Base-by-base conservation (phyloP, 2,797 vertebrate genomes). In the Natrix natrix region DNA sequence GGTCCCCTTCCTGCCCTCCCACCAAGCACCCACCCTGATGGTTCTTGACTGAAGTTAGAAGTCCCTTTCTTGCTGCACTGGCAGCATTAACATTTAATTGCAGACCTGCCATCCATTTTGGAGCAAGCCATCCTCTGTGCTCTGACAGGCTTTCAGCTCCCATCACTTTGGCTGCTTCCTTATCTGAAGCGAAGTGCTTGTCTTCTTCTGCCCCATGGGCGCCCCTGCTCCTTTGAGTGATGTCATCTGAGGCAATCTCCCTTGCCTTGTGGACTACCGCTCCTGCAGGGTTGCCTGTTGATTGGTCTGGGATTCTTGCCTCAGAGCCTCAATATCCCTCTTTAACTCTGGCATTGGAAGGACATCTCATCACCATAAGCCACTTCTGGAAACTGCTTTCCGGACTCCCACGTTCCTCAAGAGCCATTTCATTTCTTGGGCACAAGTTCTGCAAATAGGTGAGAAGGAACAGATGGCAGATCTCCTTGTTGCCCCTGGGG, bases 241-340 rank as follows among this genome's bases (percentile, higher is more conserved):
- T 94, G 93, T 91, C 93, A 90, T 63, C 93, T 52, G 83, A 74
- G 92, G 90, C 93, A 93, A 91, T 63, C 94, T 91, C 93, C 20
- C 1, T 92, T 32, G 57, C 57, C 69, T 63, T 48, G 0, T 3
- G 22, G 59, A 7, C 87, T 4, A 28, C 61, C 11, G 22, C 14
- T 59, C 63, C n/a, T 61, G 59, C 52, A 83, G 24, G 3, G 57
- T 89, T 56, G 90, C 52, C 90, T 86, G 52, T 16, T 78, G 13
- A 61, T 93, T 17, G 20, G 56, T 88, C 55, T 55, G 86, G n/a
- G 54, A 88, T 22, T n/a, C 86, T 93, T 69, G 32, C 3, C 63
- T 5, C 24, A 22, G 22, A 56, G n/a, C n/a, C 26, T 89, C 32
- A n/a, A 13, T 78, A 32, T 59, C 17, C 90, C 54, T 8, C 4